Percentiles rank a stretch among this genome's conserved stretches.
Evolutionary conservation across 1,140 invertebrate genomes (phyloP).

Genomic region (Lepidurus couesii): DNA sequence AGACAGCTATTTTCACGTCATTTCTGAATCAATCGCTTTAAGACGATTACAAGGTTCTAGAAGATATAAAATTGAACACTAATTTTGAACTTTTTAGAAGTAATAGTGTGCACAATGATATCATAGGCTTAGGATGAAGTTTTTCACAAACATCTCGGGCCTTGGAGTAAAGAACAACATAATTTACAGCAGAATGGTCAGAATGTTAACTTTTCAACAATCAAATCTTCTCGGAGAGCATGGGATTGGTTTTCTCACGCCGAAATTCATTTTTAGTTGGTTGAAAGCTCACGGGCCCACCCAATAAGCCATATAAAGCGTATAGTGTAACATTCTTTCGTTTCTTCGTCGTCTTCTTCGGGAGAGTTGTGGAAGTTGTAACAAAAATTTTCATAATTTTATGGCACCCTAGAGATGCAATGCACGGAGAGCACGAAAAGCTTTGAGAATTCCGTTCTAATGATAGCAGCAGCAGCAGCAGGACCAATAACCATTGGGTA

Average conservation of each 20-base stretch:
- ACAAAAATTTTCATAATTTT: not conserved
- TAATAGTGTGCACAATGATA: no score
- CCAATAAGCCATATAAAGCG: not conserved
- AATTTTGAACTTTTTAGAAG: no score
- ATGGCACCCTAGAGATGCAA: not conserved
- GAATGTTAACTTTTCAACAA: no score
- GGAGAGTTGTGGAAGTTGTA: not conserved
- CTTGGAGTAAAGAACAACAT: no score
- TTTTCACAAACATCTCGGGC: no score
- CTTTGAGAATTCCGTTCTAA: not conserved
- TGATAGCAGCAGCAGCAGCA: not conserved
- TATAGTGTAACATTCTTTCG: slow-evolving; percentile 7
- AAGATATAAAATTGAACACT: no score
- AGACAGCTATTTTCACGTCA: no score
- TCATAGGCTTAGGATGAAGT: no score
- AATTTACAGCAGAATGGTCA: no score
- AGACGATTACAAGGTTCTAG: no score
- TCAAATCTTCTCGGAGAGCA: not conserved
- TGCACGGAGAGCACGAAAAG: not conserved
- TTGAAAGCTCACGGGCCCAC: not conserved
- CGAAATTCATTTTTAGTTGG: not conserved
- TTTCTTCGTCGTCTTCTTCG: not conserved
- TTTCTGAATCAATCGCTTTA: no score
- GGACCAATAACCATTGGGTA: not conserved
- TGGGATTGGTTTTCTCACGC: not conserved